Evolutionary conservation across 2,888 invertebrate genomes (phyloP), one percentile per base, ranked within the genome.

Genomic region (Tridacna crocea): DNA sequence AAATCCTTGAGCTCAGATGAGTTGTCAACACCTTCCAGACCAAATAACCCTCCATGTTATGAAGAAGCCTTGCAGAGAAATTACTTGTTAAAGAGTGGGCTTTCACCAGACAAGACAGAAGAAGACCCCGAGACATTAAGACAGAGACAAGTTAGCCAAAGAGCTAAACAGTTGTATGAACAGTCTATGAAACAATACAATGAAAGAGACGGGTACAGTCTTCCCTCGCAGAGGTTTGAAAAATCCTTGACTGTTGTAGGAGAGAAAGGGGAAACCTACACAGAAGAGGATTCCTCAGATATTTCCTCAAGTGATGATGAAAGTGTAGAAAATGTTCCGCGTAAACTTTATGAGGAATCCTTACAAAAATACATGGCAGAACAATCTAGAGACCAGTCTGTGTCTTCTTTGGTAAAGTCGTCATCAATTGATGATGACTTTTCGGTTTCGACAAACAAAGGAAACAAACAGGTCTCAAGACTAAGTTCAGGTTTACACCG

Each of bases 11-110:
- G 77, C 55, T 72, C 77, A 27, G 84, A 84, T 22, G 82, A 82
- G 1, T 60, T 36, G 36, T 63, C 51, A 22, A 22, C 51, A 12
- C 47, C 60, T 22, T 47, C 61, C 12, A 80, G 93, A 55, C 93
- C 93, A 12, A 89, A 88, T 24, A 82, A 88, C 26, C 93, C 93
- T 11, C 93, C 93, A 46, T 88, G 90, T n/a, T 93, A 93, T 77
- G 84, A 89, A 11, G 92, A 92, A 75, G 93, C 94, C 19, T 70
- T 93, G 36, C 88, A 91, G 24, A 83, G 93, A 70, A 92, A 90
- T 72, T 87, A 81, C 72, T 77, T 90, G 75, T 74, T 92, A 15
- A 83, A 90, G 74, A 84, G 88, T 36, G 89, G 90, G 36, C 51
- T 83, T 36, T 86, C 90, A 12, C 78, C 87, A 26, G 89, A 88